Evolutionary conservation across 2,797 vertebrate genomes (phyloP).

Genomic region (Enteromius paludinosus): DNA sequence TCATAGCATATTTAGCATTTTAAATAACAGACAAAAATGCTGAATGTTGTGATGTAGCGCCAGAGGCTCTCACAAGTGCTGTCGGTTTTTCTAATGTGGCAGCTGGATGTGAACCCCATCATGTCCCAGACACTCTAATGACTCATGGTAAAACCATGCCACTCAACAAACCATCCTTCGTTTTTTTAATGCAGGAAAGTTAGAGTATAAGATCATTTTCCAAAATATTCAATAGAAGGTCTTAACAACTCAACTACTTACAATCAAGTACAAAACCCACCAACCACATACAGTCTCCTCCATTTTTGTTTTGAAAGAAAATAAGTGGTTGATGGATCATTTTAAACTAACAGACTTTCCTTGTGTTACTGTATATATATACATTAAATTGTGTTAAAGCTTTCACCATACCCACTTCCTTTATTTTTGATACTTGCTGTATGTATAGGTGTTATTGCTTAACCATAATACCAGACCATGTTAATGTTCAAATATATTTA

Average conservation of each 20-base stretch:
- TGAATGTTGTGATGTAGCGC: not conserved
- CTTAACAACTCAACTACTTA: not conserved
- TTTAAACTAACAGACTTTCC: not conserved
- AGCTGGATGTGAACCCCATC: conserved; percentile 14
- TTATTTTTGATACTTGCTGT: not conserved
- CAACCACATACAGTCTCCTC: not conserved
- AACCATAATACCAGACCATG: not conserved
- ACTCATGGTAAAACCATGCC: conserved; percentile 14
- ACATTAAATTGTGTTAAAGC: not conserved
- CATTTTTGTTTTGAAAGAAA: not conserved
- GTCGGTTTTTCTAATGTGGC: not conserved
- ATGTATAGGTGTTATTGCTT: not conserved
- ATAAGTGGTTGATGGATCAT: not conserved
- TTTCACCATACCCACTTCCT: not conserved
- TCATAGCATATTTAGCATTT: not conserved
- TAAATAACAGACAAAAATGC: conserved; percentile 2
- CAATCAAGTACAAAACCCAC: not conserved
- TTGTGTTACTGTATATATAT: not conserved
- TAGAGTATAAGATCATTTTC: not conserved
- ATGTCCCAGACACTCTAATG: not conserved
- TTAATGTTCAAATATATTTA: not conserved
- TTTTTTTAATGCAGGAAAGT: not conserved
- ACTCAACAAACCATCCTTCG: conserved; percentile 3
- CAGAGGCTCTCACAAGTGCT: not conserved
- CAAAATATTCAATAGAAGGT: not conserved